Base-by-base conservation (phyloP, 2,888 invertebrate species). In the Callyntrura guangdongensis region DNA sequence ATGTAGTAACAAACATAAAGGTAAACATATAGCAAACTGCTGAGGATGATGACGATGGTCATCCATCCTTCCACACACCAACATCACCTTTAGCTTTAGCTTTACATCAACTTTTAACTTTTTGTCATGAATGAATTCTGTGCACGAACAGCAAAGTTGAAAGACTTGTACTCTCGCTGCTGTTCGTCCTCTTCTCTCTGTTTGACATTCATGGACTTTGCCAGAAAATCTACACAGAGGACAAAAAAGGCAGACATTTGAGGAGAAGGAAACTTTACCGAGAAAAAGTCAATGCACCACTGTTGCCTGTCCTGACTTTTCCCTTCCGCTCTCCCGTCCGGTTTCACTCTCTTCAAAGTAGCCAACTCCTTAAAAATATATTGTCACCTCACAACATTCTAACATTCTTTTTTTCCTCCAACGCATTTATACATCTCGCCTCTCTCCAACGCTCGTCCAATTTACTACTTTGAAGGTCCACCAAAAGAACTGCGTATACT, bases 151-250 rank as follows among this genome's bases (percentile, higher is more conserved):
- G 36, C 36, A 1, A 79, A 79, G 81, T 69, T 69, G 87, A 79
- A 86, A 74, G 69, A 74, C 74, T 74, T 74, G 17, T 20, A 77
- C 20, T 53, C 59, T n/a, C n/a, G n/a, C n/a, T n/a, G 36, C 17
- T 49, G 45, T 36, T 59, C 45, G 36, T 74, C 59, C 20, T 53
- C 77, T 2, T 36, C 36, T 36, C 36, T 14, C 0, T 22, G 53
- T 89, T 89, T 89, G 83, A 77, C 89, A 83, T 89, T 89, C 83
- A 89, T 89, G 25, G 88, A 82, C 79, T 82, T 88, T 45, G 88
- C 72, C 59, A 88, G 25, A 49, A 6, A 36, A 67, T 22, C 20
- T n/a, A 67, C 53, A 53, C n/a, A 36, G 36, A 36, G 36, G 9
- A 25, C 6, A 14, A 17, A 11, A 4, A 74, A 47, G 8, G 25